Base-by-base conservation (phyloP, 2,113 vertebrate genomes). In the Sylvietta virens region DNA sequence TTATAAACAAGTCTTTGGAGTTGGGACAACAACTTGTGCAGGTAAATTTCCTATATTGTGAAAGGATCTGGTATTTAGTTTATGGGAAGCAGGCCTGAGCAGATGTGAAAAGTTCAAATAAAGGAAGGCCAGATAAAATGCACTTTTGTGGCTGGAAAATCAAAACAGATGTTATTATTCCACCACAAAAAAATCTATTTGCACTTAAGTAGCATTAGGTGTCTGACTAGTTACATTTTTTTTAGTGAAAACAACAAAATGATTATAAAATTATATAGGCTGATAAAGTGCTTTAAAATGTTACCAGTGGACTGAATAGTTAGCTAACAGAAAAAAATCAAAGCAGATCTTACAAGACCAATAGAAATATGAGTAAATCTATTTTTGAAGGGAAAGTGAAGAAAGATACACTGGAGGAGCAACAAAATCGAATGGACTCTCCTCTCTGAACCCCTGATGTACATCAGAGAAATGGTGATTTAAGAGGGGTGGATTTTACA, bases 91-190 rank as follows among this genome's bases (percentile, higher is more conserved):
- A 91, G 97, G 97, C 97, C 96, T 96, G 88, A 98, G 95, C 98
- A 98, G 98, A 98, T 98, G 98, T 98, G 98, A 98, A 98, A 98
- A 98, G 98, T 98, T 98, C 98, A 98, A 97, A 98, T 97, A 98
- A 98, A 98, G 98, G 98, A 98, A 98, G 97, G 97, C 97, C 98
- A 98, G 98, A 98, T 98, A 98, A 98, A 98, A 98, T 4, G 77
- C 96, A 98, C 97, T 98, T 98, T 90, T 97, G 97, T 98, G 98
- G 95, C 94, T 97, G 92, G 94, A 98, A 98, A 98, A 98, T 93
- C 97, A 98, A 98, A 98, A 97, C 98, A 98, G 98, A 98, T 98
- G 98, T 98, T 98, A 95, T 98, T 98, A 98, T 98, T 98, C 98
- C 98, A 97, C 95, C 97, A 95, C 97, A 94, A 97, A 97, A 96